These are phyloP conservation scores for Netta rufina DNA, from an alignment of 2,797 vertebrate genomes.

Conservation along the genomic window DNA sequence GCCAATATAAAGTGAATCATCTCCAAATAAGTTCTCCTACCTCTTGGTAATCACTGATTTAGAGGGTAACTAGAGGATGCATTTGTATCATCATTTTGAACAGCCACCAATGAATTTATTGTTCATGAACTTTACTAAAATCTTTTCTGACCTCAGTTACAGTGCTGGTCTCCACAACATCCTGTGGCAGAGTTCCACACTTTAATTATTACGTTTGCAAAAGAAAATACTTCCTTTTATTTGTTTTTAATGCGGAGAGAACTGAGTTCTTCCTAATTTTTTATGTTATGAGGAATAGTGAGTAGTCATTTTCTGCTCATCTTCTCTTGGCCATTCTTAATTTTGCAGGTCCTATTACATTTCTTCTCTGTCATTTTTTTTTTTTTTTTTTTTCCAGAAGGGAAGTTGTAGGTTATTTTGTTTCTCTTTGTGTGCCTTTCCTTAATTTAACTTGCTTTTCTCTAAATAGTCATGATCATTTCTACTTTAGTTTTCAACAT, in stretches of 20 bases:
- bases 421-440: not conserved
- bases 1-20: not conserved
- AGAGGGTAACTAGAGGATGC: not conserved
- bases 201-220: slow-evolving; percentile 9
- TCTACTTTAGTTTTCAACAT: not conserved
- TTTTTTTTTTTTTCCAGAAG: not conserved
- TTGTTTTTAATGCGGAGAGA: slow-evolving; percentile 12
- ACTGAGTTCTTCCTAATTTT: not conserved
- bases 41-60: not conserved
- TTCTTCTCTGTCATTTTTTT: not conserved
- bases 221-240: slow-evolving; percentile 31
- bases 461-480: not conserved
- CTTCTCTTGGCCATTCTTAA: slow-evolving; percentile 7
- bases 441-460: not conserved
- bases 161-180: slow-evolving; percentile 16
- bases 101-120: not conserved
- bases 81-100: not conserved
- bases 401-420: not conserved
- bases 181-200: slow-evolving; percentile 16
- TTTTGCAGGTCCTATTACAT: not conserved
- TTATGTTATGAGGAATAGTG: not conserved
- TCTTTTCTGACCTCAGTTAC: slow-evolving; percentile 17
- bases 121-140: not conserved
- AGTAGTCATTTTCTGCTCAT: slow-evolving; percentile 38
- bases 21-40: not conserved